Percentiles rank a stretch among this genome's conserved stretches.
Evolutionary conservation across 2,888 invertebrate species (phyloP).

Genomic region (Atherix ibis): DNA sequence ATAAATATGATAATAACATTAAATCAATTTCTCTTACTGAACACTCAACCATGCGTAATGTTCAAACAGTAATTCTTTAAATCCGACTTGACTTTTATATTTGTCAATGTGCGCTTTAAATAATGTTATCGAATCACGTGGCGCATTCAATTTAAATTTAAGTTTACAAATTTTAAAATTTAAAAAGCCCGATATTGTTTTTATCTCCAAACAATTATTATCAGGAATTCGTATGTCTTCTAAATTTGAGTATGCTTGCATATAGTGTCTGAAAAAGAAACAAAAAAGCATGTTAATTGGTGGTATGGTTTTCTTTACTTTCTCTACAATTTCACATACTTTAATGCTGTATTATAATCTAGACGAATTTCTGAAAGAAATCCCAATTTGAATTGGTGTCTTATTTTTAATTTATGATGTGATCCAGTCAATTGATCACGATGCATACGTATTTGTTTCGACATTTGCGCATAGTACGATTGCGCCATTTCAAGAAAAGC

Average conservation of each 20-base stretch:
- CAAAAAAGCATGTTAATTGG: constrained; percentile 4
- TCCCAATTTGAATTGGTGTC: constrained; percentile 94
- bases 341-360: constrained; percentile 71
- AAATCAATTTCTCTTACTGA: constrained; percentile 52
- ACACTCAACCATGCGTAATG: constrained; percentile 91
- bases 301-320: background rate
- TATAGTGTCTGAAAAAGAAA: constrained; percentile 47
- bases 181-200: constrained; percentile 86
- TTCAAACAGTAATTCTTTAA: constrained; percentile 77
- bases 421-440: constrained; percentile 78
- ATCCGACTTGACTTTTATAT: constrained; percentile 67
- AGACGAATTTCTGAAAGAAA: constrained; percentile 89
- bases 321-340: constrained; percentile 31
- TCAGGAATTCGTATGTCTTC: constrained; percentile 79
- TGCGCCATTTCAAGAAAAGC: constrained; percentile 89
- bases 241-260: constrained; percentile 79
- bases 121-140: constrained; percentile 88
- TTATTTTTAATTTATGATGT: constrained; percentile 80
- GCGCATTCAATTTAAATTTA: constrained; percentile 74
- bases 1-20: no score
- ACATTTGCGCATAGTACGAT: constrained; percentile 80
- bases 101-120: constrained; percentile 83
- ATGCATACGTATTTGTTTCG: constrained; percentile 73
- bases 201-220: constrained; percentile 82
- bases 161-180: constrained; percentile 91